Conservation (phyloP, 2,797 vertebrate species). For the Lagocephalus sceleratus region DNA sequence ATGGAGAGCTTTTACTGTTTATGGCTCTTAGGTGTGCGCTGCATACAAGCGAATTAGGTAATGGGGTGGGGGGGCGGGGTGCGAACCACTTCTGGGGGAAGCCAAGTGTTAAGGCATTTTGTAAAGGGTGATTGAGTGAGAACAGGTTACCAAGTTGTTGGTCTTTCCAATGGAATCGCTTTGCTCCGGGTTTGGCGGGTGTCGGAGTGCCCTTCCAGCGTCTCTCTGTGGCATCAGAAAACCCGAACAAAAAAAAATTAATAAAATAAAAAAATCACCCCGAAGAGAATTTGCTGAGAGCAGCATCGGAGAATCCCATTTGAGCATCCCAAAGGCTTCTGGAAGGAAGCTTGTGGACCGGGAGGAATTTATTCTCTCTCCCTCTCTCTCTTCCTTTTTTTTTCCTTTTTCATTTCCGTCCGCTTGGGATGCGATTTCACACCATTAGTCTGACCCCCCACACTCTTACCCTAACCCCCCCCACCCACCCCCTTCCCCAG, state of each 20-base stretch:
- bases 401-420: constrained; percentile 58
- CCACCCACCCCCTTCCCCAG: constrained; percentile 54
- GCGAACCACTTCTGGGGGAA: constrained; percentile 21
- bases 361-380: constrained; percentile 48
- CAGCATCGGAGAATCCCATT: constrained; percentile 20
- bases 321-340: constrained; percentile 37
- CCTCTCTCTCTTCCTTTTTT: no score
- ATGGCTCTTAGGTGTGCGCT: constrained; percentile 44
- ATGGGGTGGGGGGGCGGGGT: constrained; percentile 14
- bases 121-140: constrained; percentile 8
- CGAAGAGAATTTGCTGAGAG: constrained; percentile 13
- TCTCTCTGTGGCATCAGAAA: constrained; percentile 2
- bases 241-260: not conserved
- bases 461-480: no score
- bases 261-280: not conserved
- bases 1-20: constrained; percentile 56
- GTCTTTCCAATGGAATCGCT: constrained; percentile 2
- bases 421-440: constrained; percentile 66
- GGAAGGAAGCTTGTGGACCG: constrained; percentile 47
- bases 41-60: constrained; percentile 40
- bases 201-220: not conserved
- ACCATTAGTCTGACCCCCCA: constrained; percentile 67
- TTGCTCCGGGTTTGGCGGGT: not conserved
- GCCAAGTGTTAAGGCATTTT: constrained; percentile 36
- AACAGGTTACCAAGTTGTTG: not conserved